Evolutionary conservation across 2,888 invertebrate species (phyloP), one percentile per base, ranked within the genome.

Genomic region (Rotaria macrura): DNA sequence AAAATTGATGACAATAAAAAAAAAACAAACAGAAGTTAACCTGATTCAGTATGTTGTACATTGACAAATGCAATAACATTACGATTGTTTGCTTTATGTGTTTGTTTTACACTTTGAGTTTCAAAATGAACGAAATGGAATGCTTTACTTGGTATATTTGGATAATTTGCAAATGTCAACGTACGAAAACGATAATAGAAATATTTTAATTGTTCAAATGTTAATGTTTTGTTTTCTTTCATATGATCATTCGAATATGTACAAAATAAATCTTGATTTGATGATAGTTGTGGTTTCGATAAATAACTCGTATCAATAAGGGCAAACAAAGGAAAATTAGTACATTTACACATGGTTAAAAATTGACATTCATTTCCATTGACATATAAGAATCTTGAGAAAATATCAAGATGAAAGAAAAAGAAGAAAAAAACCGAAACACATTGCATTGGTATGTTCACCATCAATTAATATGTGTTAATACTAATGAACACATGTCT

Each of bases 211-310:
- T 79, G 79, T n/a, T 79, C 43, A 43, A 79, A 79, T 79, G n/a
- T 79, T 79, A 43, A 25, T 25, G 1, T 25, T 38, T 79, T 43
- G 5, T 40, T 79, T 10, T 79, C 79, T 10, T 40, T n/a, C 7
- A 65, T 1, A 6, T 1, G 65, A 17, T 34, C 34, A 34, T 38
- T 29, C 3, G 65, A 65, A 43, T 43, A 25, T 43, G 43, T 43
- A 79, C 79, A 79, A 43, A 79, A 79, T 79, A 79, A 23, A 79
- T 79, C 79, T 79, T 79, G 79, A 79, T 79, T 79, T 25, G 43
- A 43, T 34, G 38, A 29, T 43, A 43, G 43, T 25, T 20, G 40
- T 43, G 79, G 79, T 43, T 79, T 79, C 4, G 43, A 38, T n/a
- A 79, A 43, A 79, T 43, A 79, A 43, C 43, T 79, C 25, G 40